These are phyloP conservation scores for Lasiurus cinereus DNA, from an alignment of 2,113 vertebrate species.

Conservation along the genomic window DNA sequence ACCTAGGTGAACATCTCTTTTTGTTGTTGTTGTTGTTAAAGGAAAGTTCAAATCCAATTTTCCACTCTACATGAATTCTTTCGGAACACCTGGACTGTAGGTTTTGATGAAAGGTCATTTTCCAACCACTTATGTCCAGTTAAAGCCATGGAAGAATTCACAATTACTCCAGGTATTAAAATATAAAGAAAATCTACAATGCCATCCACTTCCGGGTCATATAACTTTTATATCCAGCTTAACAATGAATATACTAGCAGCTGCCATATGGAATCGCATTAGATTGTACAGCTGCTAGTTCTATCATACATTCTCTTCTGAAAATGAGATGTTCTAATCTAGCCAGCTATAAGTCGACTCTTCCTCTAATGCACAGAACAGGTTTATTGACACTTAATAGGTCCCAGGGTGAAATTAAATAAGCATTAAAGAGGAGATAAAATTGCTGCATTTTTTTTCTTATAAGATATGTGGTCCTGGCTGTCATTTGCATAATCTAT, in stretches of 20 bases:
- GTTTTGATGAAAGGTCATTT: conserved; percentile 31
- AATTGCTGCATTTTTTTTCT: neutral
- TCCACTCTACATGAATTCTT: neutral
- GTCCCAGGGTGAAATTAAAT: neutral
- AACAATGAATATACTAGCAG: conserved; percentile 15
- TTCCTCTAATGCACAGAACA: neutral
- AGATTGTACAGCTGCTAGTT: neutral
- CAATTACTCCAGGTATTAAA: neutral
- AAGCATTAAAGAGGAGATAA: neutral
- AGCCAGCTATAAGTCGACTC: neutral
- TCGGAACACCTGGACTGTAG: neutral
- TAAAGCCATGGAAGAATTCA: neutral
- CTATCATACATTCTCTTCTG: conserved; percentile 23
- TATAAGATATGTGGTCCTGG: neutral
- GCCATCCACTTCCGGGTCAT: conserved; percentile 15
- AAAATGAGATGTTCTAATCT: conserved; percentile 7
- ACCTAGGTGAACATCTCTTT: neutral
- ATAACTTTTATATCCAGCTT: neutral
- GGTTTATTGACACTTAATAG: neutral
- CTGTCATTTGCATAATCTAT: neutral
- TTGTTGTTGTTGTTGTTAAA: neutral
- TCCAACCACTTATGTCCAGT: neutral
- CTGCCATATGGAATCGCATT: neutral
- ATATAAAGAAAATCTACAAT: conserved; percentile 46
- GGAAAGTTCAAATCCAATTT: neutral